phyloP scores from a whole-genome alignment of 2,888 invertebrate species.

The Drosophila prolongata region DNA sequence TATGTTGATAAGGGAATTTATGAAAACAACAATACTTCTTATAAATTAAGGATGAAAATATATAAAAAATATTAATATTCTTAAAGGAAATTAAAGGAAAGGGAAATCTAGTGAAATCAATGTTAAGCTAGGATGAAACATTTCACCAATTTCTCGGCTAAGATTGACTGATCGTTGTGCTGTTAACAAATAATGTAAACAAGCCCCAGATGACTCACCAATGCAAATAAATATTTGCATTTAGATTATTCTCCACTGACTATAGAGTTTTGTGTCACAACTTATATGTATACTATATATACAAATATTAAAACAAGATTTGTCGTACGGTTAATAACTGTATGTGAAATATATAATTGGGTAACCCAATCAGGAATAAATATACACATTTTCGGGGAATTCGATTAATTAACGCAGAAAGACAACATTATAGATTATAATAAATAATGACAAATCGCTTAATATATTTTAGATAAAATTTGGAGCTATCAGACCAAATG shows the following conservation, averaged over 20 bases:
- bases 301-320: too few relatives aligned
- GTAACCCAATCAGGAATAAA: neutral
- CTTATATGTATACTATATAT: too few relatives aligned
- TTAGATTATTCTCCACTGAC: neutral
- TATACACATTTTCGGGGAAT: neutral
- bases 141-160: too few relatives aligned
- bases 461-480: neutral
- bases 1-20: neutral
- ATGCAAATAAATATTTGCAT: neutral
- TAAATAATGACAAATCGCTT: conserved; percentile 2
- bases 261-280: too few relatives aligned
- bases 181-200: neutral
- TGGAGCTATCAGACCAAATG: neutral
- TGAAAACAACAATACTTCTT: neutral
- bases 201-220: neutral
- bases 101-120: too few relatives aligned
- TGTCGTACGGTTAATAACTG: too few relatives aligned
- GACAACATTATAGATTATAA: neutral
- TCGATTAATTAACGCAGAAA: neutral
- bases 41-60: too few relatives aligned
- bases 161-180: neutral
- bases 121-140: too few relatives aligned
- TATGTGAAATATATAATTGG: neutral
- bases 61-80: too few relatives aligned
- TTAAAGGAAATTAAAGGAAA: too few relatives aligned